phyloP scores from a whole-genome alignment of 2,797 vertebrate genomes.

The Choloepus didactylus region DNA sequence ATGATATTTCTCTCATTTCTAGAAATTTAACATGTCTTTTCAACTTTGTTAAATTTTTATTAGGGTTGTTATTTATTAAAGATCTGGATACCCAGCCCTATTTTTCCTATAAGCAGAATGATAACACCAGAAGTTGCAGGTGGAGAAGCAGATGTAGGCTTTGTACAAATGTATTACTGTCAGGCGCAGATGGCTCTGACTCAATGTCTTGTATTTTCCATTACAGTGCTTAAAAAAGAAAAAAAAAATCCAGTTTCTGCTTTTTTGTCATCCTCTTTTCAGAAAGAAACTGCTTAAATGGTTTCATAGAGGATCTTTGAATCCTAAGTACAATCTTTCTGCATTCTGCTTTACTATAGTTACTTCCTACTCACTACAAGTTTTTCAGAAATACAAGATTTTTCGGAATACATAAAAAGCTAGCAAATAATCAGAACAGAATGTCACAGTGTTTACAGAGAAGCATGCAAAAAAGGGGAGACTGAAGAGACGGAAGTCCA shows the following conservation, averaged over 20 bases:
- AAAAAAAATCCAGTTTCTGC: slow-evolving; percentile 16
- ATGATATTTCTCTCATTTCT: slow-evolving; percentile 30
- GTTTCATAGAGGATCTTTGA: slow-evolving; percentile 27
- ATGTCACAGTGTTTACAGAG: background rate
- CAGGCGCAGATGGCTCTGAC: background rate
- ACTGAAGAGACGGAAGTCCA: background rate
- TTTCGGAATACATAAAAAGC: background rate
- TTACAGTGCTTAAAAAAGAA: background rate
- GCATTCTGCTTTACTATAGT: slow-evolving; percentile 37
- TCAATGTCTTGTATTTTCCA: background rate
- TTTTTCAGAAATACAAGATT: slow-evolving; percentile 2
- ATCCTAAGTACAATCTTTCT: slow-evolving; percentile 23
- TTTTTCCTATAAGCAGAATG: background rate
- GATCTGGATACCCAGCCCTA: background rate
- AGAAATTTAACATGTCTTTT: slow-evolving; percentile 40
- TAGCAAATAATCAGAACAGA: slow-evolving; percentile 22
- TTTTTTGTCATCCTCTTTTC: slow-evolving; percentile 50
- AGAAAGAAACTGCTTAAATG: slow-evolving; percentile 25
- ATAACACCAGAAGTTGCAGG: background rate
- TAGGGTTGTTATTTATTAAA: slow-evolving; percentile 17
- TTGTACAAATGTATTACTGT: background rate
- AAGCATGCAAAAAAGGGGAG: slow-evolving; percentile 24
- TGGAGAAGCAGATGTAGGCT: background rate
- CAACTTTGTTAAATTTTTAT: slow-evolving; percentile 33
- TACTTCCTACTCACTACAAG: slow-evolving; percentile 39